Base-by-base conservation (phyloP, 1,140 invertebrate genomes). In the Hycleus phaleratus region DNA sequence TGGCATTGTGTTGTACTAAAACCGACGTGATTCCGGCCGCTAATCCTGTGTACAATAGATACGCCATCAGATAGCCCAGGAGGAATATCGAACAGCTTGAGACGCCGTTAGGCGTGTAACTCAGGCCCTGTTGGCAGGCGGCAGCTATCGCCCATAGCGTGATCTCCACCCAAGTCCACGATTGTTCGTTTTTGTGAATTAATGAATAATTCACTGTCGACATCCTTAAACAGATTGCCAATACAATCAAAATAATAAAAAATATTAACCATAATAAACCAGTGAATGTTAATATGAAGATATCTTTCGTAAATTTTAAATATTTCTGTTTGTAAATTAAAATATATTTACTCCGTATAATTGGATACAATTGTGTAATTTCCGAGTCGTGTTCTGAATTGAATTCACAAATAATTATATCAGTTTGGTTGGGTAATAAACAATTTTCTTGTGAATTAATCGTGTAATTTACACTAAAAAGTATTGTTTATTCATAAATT, bases 1-100 rank as follows among this genome's bases (percentile, higher is more conserved):
- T 24, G 7, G 4, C 3, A 42, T 42, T 42, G 40, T 8, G 38
- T 26, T 9, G 7, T 43, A 68, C n/a, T 39, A 69, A 46, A 26
- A 67, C 50, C n/a, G 69, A 71, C 9, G 69, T 71, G 49, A 71
- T 68, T 18, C 61, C 66, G 10, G 69, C 69, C 11, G 69, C 61
- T 49, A 71, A 71, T 10, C 62, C 69, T 0, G 69, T 71, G 45
- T 68, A 71, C 26, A 71, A 51, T 49, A 71, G 44, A 56, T 71
- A 69, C 0, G 69, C 58, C 38, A 59, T 65, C 7, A 68, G 10
- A 38, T 68, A 69, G 10, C 67, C 67, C 6, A 69, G 40, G 9
- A 71, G 58, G 50, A 71, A 68, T 51, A 71, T 66, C 4, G 58
- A 38, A 39, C 66, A 49, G 42, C 67, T 69, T 38, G 61, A 62